Evolutionary conservation across 2,888 invertebrate species (phyloP), one percentile per base, ranked within the genome.

Genomic region (Onchidella celtica): DNA sequence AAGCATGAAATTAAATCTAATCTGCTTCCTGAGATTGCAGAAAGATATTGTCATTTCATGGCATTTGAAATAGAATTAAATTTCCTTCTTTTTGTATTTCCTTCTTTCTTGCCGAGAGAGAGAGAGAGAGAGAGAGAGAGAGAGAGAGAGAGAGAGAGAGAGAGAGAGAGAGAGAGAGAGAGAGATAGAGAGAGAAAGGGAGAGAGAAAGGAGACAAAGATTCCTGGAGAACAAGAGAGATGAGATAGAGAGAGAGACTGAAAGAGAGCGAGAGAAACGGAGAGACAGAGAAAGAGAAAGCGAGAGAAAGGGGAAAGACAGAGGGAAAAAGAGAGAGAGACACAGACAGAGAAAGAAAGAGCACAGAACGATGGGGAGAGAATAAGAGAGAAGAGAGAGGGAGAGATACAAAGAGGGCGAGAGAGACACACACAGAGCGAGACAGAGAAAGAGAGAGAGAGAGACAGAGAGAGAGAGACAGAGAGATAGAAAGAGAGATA

Each of bases 121-220:
- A 61, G 14, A 6, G 4, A n/a, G 4, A 4, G 4, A 21, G n/a
- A 4, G 24, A n/a, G n/a, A 14, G 6, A n/a, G 11, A 14, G 24
- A 63, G 27, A 63, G 63, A 63, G 63, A 63, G 63, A 63, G 63
- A 63, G 63, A 63, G 63, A 63, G 63, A 63, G 63, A 63, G 63
- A 63, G 11, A 61, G 4, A n/a, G 57, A 57, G 3, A 11, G 11
- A 57, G 11, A 2, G 11, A 57, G 57, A 57, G 57, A 57, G 57
- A 57, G 3, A 57, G 57, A 57, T 21, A 57, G 57, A 57, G 57
- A 57, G 57, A 57, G 57, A 57, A n/a, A n/a, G n/a, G n/a, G n/a
- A n/a, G n/a, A n/a, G n/a, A n/a, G n/a, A n/a, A n/a, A n/a, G n/a
- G n/a, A n/a, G n/a, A n/a, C n/a, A n/a, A n/a, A n/a, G n/a, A n/a